Evolutionary conservation across 2,888 invertebrate species (phyloP), one percentile per base, ranked within the genome.

Genomic region (Heteromurus nitidus): DNA sequence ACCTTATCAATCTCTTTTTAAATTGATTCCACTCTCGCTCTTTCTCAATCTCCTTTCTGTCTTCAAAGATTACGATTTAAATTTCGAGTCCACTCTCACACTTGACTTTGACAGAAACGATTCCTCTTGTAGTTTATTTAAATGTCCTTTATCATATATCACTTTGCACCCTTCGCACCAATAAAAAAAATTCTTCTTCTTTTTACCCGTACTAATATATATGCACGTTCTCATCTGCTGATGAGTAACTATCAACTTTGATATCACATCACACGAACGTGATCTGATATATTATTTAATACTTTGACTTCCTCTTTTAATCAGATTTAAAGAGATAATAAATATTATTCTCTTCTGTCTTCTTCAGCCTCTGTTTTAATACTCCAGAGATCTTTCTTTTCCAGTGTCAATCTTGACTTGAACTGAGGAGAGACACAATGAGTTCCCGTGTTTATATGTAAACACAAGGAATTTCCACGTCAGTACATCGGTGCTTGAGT

Each of bases 181-280:
- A 75, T n/a, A n/a, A n/a, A n/a, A n/a, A n/a, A n/a, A n/a, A n/a
- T n/a, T n/a, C n/a, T n/a, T n/a, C n/a, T n/a, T n/a, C n/a, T n/a
- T 75, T 75, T 50, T 36, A 20, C 67, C 44, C 67, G 58, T n/a
- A n/a, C n/a, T n/a, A 58, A 67, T 65, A 18, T 24, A 2, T 13
- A 31, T 64, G 1, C 75, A 75, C 67, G 75, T 64, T 53, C 42
- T 75, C 55, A 65, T 55, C 28, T 75, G 75, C 65, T 75, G 75
- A 58, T 42, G 53, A n/a, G 30, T 75, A 24, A 65, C 50, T 28
- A 60, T 20, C 65, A 65, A 65, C 65, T 65, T 65, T 47, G n/a
- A n/a, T n/a, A n/a, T n/a, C 73, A 74, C 55, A 67, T 28, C 28
- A 58, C 28, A 28, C 13, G 26, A 75, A 30, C 75, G 75, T 75